Conservation (phyloP, 2,888 invertebrate species). For the Thelaira solivaga region DNA sequence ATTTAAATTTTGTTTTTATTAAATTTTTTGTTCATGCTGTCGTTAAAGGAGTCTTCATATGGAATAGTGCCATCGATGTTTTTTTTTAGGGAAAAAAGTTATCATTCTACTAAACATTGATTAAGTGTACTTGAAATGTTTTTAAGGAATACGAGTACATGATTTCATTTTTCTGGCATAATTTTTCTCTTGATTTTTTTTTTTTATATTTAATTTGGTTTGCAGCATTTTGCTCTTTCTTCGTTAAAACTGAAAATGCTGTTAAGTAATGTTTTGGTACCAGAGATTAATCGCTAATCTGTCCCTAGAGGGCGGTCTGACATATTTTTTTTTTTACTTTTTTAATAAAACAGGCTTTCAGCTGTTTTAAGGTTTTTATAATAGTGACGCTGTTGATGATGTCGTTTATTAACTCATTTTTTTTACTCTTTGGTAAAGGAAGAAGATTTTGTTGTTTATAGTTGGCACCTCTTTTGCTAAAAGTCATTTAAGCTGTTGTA, state of each 20-base stretch:
- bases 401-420: slow-evolving; percentile 55
- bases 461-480: slow-evolving; percentile 61
- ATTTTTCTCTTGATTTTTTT: no score
- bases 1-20: no score
- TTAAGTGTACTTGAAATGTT: slow-evolving; percentile 48
- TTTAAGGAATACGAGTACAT: slow-evolving; percentile 50
- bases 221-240: slow-evolving; percentile 28
- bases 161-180: slow-evolving; percentile 20
- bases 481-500: slow-evolving; percentile 28
- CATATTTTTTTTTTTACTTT: slow-evolving; percentile 63
- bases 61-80: slow-evolving; percentile 14
- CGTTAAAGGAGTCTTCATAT: slow-evolving; percentile 1
- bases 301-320: slow-evolving; percentile 75
- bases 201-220: slow-evolving; percentile 10
- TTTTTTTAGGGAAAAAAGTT: slow-evolving; percentile 51
- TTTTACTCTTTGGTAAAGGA: no score
- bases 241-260: slow-evolving; percentile 37
- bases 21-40: neutral
- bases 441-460: slow-evolving; percentile 9
- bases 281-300: slow-evolving; percentile 76
- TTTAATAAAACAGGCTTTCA: neutral
- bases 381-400: slow-evolving; percentile 58
- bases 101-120: slow-evolving; percentile 60
- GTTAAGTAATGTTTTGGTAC: slow-evolving; percentile 47
- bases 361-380: neutral